Percentiles rank a stretch among this genome's conserved stretches.
phyloP scores from a whole-genome alignment of 2,797 vertebrate species.

The Glossophaga mutica region DNA sequence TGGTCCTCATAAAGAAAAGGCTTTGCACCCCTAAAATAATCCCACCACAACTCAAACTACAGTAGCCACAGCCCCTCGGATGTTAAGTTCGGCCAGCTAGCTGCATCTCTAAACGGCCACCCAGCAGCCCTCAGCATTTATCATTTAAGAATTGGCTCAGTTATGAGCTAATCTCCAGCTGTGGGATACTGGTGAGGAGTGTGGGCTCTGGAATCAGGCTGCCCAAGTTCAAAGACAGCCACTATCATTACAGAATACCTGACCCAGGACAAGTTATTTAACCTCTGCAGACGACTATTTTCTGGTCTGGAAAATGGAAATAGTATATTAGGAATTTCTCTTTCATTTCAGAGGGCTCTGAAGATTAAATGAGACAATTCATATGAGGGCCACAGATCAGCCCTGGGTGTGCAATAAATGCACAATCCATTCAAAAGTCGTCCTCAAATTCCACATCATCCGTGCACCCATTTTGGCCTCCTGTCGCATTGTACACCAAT shows the following conservation, averaged over 20 bases:
- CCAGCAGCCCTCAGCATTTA: neutral
- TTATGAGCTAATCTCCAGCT: neutral
- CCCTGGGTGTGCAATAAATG: neutral
- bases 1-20: neutral
- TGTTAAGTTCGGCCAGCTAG: neutral
- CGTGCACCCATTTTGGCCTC: accelerated
- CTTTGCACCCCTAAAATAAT: too few species aligned
- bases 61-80: too few species aligned
- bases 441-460: neutral
- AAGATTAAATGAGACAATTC: neutral
- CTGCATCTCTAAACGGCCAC: neutral
- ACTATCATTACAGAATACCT: neutral
- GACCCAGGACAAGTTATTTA: neutral
- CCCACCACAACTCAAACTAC: neutral
- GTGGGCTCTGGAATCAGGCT: neutral
- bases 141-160: neutral
- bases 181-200: neutral
- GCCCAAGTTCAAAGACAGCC: neutral
- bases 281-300: neutral
- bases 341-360: neutral
- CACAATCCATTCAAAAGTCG: neutral
- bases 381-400: neutral
- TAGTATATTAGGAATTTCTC: neutral
- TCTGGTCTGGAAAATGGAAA: neutral
- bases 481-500: neutral